These are phyloP conservation scores for Peromyscus leucopus DNA, from an alignment of 2,113 vertebrate genomes.

Conservation along the genomic window DNA sequence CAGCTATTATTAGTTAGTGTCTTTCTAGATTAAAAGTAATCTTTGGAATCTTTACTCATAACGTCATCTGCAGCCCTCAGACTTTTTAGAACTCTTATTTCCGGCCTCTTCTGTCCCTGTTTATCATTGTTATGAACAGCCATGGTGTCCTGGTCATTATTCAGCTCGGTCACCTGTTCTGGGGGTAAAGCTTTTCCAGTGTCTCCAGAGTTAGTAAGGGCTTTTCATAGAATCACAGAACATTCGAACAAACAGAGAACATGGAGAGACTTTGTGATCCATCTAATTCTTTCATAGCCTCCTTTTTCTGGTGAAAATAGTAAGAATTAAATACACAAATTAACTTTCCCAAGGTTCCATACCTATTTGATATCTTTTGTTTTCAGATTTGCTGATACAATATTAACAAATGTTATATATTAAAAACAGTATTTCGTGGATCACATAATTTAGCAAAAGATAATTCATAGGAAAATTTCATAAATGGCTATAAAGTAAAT, in stretches of 20 bases:
- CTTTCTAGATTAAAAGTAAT: constrained; percentile 43
- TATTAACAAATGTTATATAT: constrained; percentile 33
- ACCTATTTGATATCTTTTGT: constrained; percentile 15
- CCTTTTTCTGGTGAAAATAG: constrained; percentile 27
- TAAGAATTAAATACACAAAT: neutral
- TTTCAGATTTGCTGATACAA: constrained; percentile 34
- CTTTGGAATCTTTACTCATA: constrained; percentile 23
- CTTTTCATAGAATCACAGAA: constrained; percentile 13
- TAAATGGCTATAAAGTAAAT: constrained; percentile 34
- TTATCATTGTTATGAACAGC: neutral
- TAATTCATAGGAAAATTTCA: constrained; percentile 33
- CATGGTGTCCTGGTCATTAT: neutral
- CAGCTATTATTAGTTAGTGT: neutral
- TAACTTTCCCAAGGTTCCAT: neutral
- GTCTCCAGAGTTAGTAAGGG: neutral
- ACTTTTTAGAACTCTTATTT: constrained; percentile 2
- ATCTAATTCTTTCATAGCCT: neutral
- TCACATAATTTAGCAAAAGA: constrained; percentile 5
- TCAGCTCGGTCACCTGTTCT: neutral
- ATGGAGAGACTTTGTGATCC: neutral
- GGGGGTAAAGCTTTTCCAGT: neutral
- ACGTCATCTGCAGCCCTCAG: neutral
- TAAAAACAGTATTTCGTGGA: neutral
- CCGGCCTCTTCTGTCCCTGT: neutral
- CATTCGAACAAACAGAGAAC: neutral